Evolutionary conservation across 2,888 invertebrate species (phyloP).

Genomic region (Sisyra nigra): DNA sequence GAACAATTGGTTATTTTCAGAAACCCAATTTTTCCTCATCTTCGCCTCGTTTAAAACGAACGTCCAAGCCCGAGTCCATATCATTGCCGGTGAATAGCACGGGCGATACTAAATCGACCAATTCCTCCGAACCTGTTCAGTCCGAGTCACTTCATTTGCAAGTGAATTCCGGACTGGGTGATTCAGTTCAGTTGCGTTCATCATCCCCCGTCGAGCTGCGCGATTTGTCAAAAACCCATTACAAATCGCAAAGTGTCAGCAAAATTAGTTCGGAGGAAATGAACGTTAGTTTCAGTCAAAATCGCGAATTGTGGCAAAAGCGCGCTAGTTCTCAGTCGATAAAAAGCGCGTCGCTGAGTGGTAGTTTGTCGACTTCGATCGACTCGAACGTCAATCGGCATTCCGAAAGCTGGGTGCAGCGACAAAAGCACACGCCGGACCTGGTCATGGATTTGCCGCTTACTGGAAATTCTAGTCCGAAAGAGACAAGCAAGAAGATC

Average conservation of each 20-base stretch:
- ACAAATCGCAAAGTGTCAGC: conserved; percentile 33
- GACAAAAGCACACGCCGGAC: conserved; percentile 53
- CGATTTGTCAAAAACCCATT: conserved; percentile 16
- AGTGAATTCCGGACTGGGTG: conserved; percentile 15
- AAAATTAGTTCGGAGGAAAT: conserved; percentile 24
- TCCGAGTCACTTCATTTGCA: conserved; percentile 11
- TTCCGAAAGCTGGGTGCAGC: conserved; percentile 23
- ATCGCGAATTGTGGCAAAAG: conserved; percentile 43
- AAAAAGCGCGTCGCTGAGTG: conserved; percentile 15
- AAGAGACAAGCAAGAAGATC: conserved; percentile 23
- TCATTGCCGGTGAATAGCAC: neutral
- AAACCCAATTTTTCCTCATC: neutral
- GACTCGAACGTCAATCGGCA: conserved; percentile 20
- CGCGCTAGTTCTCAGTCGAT: conserved; percentile 37
- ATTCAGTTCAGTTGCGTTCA: conserved; percentile 12
- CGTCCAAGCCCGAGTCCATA: neutral
- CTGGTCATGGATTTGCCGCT: conserved; percentile 71
- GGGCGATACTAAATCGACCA: neutral
- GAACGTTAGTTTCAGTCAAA: conserved; percentile 30
- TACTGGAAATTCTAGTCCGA: conserved; percentile 24
- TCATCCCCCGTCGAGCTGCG: conserved; percentile 9
- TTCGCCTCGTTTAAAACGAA: conserved; percentile 4
- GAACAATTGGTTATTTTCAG: conserved; percentile 1
- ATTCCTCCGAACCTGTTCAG: neutral
- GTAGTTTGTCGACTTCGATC: conserved; percentile 18